Evolutionary conservation across 2,888 invertebrate genomes (phyloP).

Genomic region (Epiblema foenella): DNA sequence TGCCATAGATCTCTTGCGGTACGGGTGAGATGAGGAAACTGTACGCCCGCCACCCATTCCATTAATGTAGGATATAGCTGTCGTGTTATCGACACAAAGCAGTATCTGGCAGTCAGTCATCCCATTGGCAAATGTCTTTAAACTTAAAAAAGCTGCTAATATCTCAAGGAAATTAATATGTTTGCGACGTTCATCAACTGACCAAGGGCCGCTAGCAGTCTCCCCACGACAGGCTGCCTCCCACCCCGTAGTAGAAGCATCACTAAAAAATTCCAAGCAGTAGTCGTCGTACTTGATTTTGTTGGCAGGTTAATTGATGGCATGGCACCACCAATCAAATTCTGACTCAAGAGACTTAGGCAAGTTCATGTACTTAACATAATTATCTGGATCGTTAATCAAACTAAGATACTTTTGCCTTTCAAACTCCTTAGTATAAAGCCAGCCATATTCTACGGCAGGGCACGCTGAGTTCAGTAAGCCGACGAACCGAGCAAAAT

Average conservation of each 20-base stretch:
- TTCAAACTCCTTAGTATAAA: no score
- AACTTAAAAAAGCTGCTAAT: slow-evolving; percentile 24
- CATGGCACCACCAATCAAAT: background rate
- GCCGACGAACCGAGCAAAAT: slow-evolving; percentile 43
- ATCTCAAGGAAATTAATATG: slow-evolving; percentile 39
- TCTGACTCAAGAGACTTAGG: background rate
- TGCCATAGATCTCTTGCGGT: slow-evolving; percentile 43
- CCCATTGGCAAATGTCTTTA: slow-evolving; percentile 35
- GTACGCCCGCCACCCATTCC: slow-evolving; percentile 42
- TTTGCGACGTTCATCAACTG: background rate
- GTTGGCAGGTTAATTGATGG: slow-evolving; percentile 1
- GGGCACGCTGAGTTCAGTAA: slow-evolving; percentile 41
- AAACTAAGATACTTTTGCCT: slow-evolving; percentile 31
- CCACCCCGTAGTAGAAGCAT: slow-evolving; percentile 36
- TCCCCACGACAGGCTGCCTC: slow-evolving; percentile 29
- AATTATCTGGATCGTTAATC: slow-evolving; percentile 21
- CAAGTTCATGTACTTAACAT: slow-evolving; percentile 17
- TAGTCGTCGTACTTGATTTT: slow-evolving; percentile 14
- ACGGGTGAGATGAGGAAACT: slow-evolving; percentile 33
- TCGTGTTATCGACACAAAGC: slow-evolving; percentile 46
- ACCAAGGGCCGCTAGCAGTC: slow-evolving; percentile 26
- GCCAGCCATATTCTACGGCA: slow-evolving; percentile 37
- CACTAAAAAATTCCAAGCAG: slow-evolving; percentile 32
- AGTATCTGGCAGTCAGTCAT: background rate
- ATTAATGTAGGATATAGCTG: no score